Conservation (phyloP, 2,797 vertebrate species). For the Nannoperca obscura region DNA sequence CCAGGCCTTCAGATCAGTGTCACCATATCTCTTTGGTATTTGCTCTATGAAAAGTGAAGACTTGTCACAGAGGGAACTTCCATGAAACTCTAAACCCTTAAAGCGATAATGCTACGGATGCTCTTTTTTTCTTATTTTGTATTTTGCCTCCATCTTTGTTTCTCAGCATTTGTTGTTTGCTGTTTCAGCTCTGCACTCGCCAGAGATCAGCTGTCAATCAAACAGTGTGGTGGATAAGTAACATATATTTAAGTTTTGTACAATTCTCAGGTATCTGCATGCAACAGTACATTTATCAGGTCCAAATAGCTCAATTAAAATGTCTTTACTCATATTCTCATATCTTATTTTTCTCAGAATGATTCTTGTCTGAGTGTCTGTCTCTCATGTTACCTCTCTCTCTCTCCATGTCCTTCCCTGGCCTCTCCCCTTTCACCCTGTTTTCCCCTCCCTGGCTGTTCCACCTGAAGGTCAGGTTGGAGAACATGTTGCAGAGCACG, state of each 20-base stretch:
- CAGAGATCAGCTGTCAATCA: background rate
- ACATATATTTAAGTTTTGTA: background rate
- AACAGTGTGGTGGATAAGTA: background rate
- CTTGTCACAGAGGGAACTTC: slow-evolving; percentile 21
- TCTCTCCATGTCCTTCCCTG: background rate
- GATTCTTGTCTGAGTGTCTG: background rate
- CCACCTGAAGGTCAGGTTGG: slow-evolving; percentile 73
- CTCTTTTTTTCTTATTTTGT: background rate
- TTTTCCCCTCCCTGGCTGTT: background rate
- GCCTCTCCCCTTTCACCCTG: background rate
- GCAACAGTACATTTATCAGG: background rate
- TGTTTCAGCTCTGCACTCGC: background rate
- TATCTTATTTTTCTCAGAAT: background rate
- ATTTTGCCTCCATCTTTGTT: background rate
- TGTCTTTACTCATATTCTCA: background rate
- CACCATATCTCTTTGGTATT: slow-evolving; percentile 60
- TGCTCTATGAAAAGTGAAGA: slow-evolving; percentile 48
- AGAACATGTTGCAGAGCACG: slow-evolving; percentile 30
- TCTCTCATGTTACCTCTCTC: background rate
- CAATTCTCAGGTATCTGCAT: background rate
- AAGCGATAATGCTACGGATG: slow-evolving; percentile 11
- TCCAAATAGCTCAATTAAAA: background rate
- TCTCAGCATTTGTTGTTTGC: background rate
- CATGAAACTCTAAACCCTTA: slow-evolving; percentile 32
- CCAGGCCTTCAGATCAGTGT: slow-evolving; percentile 42